Evolutionary conservation across 2,888 invertebrate genomes (phyloP).

Genomic region (Lamproptera curius): DNA sequence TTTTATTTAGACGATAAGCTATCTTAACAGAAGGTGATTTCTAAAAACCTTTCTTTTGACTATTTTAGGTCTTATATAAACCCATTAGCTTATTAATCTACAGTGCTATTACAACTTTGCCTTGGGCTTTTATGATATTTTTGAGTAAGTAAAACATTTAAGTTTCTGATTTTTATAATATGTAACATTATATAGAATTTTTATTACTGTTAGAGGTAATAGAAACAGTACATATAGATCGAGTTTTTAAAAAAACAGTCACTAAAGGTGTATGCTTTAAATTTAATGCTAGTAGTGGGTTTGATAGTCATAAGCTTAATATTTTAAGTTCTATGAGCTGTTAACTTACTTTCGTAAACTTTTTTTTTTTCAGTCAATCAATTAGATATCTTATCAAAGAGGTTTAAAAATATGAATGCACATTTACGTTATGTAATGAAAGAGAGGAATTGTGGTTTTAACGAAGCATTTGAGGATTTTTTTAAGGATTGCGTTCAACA

Average conservation of each 20-base stretch:
- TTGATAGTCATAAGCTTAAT: no score
- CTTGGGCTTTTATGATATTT: conserved; percentile 12
- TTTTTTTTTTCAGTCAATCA: conserved; percentile 5
- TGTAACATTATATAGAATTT: no score
- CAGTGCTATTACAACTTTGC: not conserved
- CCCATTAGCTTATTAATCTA: not conserved
- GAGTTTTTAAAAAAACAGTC: no score
- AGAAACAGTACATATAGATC: no score
- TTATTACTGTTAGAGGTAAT: no score
- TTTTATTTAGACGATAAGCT: no score
- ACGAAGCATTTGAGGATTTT: not conserved
- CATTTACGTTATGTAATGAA: not conserved
- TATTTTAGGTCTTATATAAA: conserved; percentile 10
- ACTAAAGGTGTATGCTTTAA: no score
- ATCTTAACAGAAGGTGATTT: not conserved
- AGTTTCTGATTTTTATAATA: no score
- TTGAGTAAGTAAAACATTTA: not conserved
- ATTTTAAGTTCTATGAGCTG: no score
- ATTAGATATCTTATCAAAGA: conserved; percentile 4
- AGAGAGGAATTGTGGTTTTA: conserved; percentile 1
- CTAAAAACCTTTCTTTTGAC: not conserved
- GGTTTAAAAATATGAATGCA: not conserved
- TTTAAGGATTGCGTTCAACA: conserved; percentile 8
- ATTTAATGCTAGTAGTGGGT: no score
- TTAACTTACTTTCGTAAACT: not conserved